Evolutionary conservation across 2,797 vertebrate genomes (phyloP), one percentile per base, ranked within the genome.

Genomic region (Selene dorsalis): DNA sequence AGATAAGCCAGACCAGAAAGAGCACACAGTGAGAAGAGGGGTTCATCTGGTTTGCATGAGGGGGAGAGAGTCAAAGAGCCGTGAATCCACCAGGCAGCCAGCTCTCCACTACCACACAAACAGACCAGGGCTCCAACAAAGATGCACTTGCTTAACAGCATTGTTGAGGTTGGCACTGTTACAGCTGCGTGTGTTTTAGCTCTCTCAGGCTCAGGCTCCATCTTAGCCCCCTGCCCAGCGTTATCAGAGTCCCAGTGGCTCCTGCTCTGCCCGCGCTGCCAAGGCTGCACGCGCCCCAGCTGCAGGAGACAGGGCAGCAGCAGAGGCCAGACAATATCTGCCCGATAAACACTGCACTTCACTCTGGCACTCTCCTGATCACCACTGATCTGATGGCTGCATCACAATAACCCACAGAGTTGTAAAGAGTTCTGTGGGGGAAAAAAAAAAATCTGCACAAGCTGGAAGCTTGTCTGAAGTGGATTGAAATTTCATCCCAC

Each of bases 1-100:
- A 92, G 93, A 94, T 94, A 94, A 94, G 92, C 84, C 64, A 24
- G 76, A 85, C 87, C 83, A 82, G 77, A 85, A 84, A 84, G 83
- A 87, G 88, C 84, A 71, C 11, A 72, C 67, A 80, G 74, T 84
- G 76, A 83, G 82, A 50, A 80, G 73, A 83, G 71, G 74, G 82
- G 65, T 88, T 92, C 87, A 85, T 89, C 83, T 91, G 89, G 82
- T 89, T 84, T 91, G 82, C 80, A 90, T 85, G 84, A 91, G 72
- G 78, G 69, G 71, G 71, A 73, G 76, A 81, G 79, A 88, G 82
- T 87, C 84, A 87, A 81, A 91, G 73, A 85, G 60, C 61, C 17
- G 52, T 35, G 73, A 80, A 79, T 86, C 56, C 71, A 81, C 30
- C 30, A 32, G 7, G 77, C 73, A 38, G 30, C 45, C 64, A 61